Evolutionary conservation across 2,888 invertebrate species (phyloP).

Genomic region (Hydriomena furcata): DNA sequence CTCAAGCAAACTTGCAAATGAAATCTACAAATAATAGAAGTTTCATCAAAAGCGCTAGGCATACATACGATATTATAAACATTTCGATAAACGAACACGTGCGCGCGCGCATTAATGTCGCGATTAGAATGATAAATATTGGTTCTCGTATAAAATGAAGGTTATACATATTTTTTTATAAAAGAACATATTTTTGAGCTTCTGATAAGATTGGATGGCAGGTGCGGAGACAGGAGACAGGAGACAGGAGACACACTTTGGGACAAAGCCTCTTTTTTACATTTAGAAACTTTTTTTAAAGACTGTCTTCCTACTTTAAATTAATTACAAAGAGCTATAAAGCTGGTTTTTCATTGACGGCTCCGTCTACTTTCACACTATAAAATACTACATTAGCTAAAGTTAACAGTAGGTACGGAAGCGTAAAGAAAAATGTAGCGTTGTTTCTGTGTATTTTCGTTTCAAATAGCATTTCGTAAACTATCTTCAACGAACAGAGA

Average conservation of each 20-base stretch:
- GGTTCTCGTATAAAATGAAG: conserved; percentile 39
- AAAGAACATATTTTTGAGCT: conserved; percentile 31
- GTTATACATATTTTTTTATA: conserved; percentile 29
- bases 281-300: not conserved
- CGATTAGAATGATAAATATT: conserved; percentile 68
- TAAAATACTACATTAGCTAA: no score
- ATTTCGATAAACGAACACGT: conserved; percentile 23
- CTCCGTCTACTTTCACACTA: no score
- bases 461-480: not conserved
- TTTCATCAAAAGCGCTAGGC: conserved; percentile 6
- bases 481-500: not conserved
- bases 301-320: not conserved
- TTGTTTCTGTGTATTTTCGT: no score
- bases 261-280: conserved; percentile 14
- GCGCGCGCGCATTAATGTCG: conserved; percentile 39
- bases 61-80: conserved; percentile 16
- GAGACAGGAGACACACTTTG: conserved; percentile 8
- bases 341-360: no score
- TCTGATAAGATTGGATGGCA: conserved; percentile 38
- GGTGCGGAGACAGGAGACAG: conserved; percentile 41
- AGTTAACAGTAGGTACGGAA: not conserved
- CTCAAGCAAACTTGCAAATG: not conserved
- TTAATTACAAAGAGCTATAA: no score
- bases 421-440: no score
- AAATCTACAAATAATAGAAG: not conserved